Evolutionary conservation across 1,140 invertebrate genomes (phyloP).

Genomic region (Drosophila virilis): DNA sequence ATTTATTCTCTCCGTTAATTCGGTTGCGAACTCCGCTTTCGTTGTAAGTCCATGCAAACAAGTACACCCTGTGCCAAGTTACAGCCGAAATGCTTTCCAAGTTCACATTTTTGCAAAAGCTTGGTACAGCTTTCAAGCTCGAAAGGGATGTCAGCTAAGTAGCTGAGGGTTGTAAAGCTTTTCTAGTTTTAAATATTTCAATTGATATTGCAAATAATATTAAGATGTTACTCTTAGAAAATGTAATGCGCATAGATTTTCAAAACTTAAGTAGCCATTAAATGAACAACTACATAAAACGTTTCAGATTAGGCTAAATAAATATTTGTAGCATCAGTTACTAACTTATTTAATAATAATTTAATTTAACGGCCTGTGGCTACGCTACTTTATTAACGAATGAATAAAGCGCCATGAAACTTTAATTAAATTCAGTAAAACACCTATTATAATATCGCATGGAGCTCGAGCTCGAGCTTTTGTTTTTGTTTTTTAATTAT

Average conservation of each 20-base stretch:
- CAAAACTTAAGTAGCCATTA: too few species aligned
- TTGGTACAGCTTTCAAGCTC: conserved; percentile 3
- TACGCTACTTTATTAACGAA: not conserved
- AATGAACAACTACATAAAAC: not conserved
- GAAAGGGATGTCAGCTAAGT: not conserved
- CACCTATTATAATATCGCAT: not conserved
- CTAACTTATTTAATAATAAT: too few species aligned
- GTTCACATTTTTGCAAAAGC: not conserved
- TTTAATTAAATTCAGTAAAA: not conserved
- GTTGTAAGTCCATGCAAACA: not conserved
- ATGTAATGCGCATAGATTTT: not conserved
- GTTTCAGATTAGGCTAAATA: too few species aligned
- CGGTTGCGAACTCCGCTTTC: conserved; percentile 8
- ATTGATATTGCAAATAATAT: not conserved
- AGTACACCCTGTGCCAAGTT: conserved; percentile 12
- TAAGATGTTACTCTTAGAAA: not conserved
- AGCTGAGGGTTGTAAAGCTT: not conserved
- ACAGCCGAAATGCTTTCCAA: not conserved
- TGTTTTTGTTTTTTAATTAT: conserved; percentile 12
- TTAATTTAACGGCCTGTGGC: not conserved
- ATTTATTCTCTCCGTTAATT: not conserved
- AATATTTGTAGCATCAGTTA: too few species aligned
- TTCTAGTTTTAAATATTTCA: not conserved
- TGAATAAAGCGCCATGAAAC: not conserved
- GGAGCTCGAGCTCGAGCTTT: conserved; percentile 1